Percentiles rank a stretch among this genome's conserved stretches.
phyloP scores from a whole-genome alignment of 2,797 vertebrate species.

The Ptychadena robeensis region DNA sequence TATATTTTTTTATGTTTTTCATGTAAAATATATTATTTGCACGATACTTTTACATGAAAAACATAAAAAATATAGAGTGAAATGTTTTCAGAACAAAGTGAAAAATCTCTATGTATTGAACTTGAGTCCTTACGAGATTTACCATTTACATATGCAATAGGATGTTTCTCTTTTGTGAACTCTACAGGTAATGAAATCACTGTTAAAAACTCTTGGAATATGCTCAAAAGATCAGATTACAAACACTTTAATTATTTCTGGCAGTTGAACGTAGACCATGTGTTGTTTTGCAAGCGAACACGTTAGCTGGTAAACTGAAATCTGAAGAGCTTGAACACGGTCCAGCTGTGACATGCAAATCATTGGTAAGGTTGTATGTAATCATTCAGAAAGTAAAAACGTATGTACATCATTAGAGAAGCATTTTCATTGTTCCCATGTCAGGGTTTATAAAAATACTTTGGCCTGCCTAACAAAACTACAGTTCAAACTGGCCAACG shows the following conservation, averaged over 20 bases:
- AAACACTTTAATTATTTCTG: conserved; percentile 44
- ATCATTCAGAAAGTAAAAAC: neutral
- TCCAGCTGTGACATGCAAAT: neutral
- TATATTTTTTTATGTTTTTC: neutral
- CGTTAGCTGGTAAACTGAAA: conserved; percentile 39
- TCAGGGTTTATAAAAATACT: neutral
- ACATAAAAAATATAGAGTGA: neutral
- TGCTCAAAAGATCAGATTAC: conserved; percentile 31
- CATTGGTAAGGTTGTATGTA: neutral
- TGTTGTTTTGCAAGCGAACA: conserved; percentile 43
- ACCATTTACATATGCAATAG: neutral
- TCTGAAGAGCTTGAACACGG: conserved; percentile 34
- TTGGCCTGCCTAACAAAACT: no score
- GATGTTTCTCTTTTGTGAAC: neutral
- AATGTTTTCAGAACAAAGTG: neutral
- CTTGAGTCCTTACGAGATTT: neutral
- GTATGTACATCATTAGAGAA: neutral
- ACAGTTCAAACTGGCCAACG: no score
- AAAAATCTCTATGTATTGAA: neutral
- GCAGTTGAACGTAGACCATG: conserved; percentile 29
- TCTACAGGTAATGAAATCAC: neutral
- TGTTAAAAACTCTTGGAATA: conserved; percentile 3
- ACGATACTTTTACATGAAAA: neutral
- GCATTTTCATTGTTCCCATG: neutral
- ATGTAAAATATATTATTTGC: neutral